Base-by-base conservation (phyloP, 2,797 vertebrate species). In the Tokudaia tokunoshimensis region DNA sequence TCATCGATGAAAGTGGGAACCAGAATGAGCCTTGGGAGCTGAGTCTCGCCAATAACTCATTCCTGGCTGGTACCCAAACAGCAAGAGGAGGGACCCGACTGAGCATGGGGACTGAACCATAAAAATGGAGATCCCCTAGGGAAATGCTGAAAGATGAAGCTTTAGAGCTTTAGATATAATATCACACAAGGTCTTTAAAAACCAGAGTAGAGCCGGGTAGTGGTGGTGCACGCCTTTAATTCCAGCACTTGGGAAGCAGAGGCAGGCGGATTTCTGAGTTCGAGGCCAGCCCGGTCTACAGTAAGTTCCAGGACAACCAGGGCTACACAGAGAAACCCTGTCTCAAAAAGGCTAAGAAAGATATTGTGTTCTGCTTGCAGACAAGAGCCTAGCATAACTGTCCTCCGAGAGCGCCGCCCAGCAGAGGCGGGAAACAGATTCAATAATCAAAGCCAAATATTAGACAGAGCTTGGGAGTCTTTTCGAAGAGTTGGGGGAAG, bases 11-110 rank as follows among this genome's bases (percentile, higher is more conserved):
- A 63, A 75, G 37, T 83, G 57, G 31, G 55, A 83, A 86, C n/a
- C 26, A n/a, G 29, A 92, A 89, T 14, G 8, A 97, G 24, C 76
- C 81, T 31, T 81, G 88, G 19, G 6, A 94, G 44, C 79, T 61
- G 75, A 78, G 80, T 76, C 20, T 67, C 47, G 74, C 79, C 10
- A 50, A 29, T 75, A 88, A 80, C 57, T 55, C 52, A 87, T 41
- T 52, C 14, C 65, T 37, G 61, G 52, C 0, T 19, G 15, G 29
- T 72, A 14, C 37, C 44, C 75, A 19, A n/a, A 91, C 8, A 20
- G 47, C 29, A 29, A 0, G 12, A 83, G n/a, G 26, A 24, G 31
- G 0, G 41, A 72, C 14, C 15, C 37, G 26, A 29, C 22, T 29
- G 3, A 44, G 72, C 5, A 19, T 14, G 12, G 0, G 59, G 3